Conservation (phyloP, 2,888 invertebrate species). For the Nymphalis urticae region DNA sequence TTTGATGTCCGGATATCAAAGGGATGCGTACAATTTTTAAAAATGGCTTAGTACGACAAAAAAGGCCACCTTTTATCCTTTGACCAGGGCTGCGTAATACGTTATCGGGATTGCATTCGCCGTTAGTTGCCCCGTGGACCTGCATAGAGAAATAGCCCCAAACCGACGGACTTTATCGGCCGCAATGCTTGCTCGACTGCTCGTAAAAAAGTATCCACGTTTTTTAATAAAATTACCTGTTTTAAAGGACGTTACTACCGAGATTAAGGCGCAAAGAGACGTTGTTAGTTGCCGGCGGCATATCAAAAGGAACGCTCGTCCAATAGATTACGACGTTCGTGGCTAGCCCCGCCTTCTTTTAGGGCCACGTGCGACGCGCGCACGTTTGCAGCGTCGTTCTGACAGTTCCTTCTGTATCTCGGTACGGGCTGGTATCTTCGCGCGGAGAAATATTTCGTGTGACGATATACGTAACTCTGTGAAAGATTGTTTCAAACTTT, state of each 20-base stretch:
- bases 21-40: slow-evolving; percentile 57
- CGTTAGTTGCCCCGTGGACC: slow-evolving; percentile 38
- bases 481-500: slow-evolving; percentile 45
- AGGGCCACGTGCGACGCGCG: slow-evolving; percentile 78
- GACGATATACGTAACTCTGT: slow-evolving; percentile 39
- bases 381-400: slow-evolving; percentile 56
- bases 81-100: slow-evolving; percentile 58
- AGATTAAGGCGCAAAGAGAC: slow-evolving; percentile 79
- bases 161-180: slow-evolving; percentile 47
- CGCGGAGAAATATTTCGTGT: slow-evolving; percentile 25
- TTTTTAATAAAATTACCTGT: slow-evolving; percentile 81
- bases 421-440: slow-evolving; percentile 42
- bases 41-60: slow-evolving; percentile 54
- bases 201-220: slow-evolving; percentile 73
- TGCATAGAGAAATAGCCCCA: slow-evolving; percentile 57
- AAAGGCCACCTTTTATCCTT: slow-evolving; percentile 62
- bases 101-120: slow-evolving; percentile 67
- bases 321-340: slow-evolving; percentile 57
- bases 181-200: slow-evolving; percentile 65
- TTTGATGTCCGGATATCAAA: slow-evolving; percentile 60
- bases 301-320: slow-evolving; percentile 70
- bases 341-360: slow-evolving; percentile 61
- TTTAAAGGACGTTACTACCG: slow-evolving; percentile 80
- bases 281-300: slow-evolving; percentile 78
- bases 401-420: slow-evolving; percentile 62